Evolutionary conservation across 2,888 invertebrate genomes (phyloP).

Genomic region (Agriopis leucophaearia): DNA sequence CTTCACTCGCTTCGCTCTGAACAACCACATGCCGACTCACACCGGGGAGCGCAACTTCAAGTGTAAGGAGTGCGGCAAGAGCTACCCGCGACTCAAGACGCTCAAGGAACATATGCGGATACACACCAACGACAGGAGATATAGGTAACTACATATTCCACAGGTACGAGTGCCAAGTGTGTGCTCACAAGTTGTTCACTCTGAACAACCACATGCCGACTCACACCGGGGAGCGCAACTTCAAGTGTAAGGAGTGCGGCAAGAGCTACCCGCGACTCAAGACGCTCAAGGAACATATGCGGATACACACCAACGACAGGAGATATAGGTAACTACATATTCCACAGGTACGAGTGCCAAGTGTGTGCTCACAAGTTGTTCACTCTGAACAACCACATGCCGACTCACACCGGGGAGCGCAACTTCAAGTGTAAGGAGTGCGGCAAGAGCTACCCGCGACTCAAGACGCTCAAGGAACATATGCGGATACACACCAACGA

Average conservation of each 20-base stretch:
- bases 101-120: conserved; percentile 12
- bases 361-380: too few species aligned
- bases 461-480: conserved; percentile 12
- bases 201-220: conserved; percentile 54
- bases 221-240: conserved; percentile 81
- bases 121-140: conserved; percentile 65
- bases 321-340: conserved; percentile 66
- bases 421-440: conserved; percentile 78
- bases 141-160: conserved; percentile 44
- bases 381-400: too few species aligned
- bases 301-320: conserved; percentile 78
- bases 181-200: too few species aligned
- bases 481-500: conserved; percentile 32
- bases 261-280: conserved; percentile 81
- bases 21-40: conserved; percentile 75
- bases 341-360: too few species aligned
- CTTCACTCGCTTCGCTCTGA: conserved; percentile 76
- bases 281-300: conserved; percentile 76
- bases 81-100: conserved; percentile 59
- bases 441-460: conserved; percentile 74
- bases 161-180: conserved; percentile 8
- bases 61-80: conserved; percentile 81
- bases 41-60: conserved; percentile 53
- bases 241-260: conserved; percentile 79
- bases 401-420: background rate